These are phyloP conservation scores for Galago senegalensis DNA, from an alignment of 2,797 vertebrate species.

Conservation along the genomic window DNA sequence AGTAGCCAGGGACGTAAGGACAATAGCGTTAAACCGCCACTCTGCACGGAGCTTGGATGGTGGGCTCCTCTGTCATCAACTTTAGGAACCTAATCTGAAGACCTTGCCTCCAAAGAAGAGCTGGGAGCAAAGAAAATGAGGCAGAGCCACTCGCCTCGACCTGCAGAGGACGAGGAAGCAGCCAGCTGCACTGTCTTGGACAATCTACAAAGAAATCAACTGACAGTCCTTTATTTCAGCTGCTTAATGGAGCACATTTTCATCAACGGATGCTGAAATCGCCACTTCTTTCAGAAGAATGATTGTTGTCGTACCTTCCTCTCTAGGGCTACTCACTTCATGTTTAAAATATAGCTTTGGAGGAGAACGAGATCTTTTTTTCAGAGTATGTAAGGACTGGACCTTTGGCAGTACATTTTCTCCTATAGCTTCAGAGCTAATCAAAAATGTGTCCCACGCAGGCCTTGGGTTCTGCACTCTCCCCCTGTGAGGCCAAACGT, in stretches of 20 bases:
- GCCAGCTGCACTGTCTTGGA: neutral
- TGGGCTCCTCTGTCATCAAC: neutral
- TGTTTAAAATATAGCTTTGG: neutral
- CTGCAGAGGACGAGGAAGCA: neutral
- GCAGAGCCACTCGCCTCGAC: neutral
- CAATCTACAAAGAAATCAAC: neutral
- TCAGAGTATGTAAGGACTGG: neutral
- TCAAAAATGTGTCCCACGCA: neutral
- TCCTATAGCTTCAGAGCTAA: neutral
- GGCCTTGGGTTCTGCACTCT: neutral
- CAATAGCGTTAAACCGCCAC: neutral
- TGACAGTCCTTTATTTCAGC: slow-evolving; percentile 27
- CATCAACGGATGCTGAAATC: neutral
- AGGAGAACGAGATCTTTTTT: slow-evolving; percentile 37
- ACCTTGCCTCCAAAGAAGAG: neutral
- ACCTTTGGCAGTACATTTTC: neutral
- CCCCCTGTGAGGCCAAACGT: neutral
- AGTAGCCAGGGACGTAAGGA: neutral
- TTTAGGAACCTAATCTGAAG: neutral
- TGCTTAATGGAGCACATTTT: neutral
- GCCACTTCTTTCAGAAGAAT: slow-evolving; percentile 44
- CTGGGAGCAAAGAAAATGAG: neutral
- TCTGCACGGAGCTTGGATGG: neutral
- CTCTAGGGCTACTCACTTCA: neutral
- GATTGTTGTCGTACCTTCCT: neutral